These are phyloP conservation scores for Leptodactylus fallax DNA, from an alignment of 2,797 vertebrate genomes.

Conservation along the genomic window DNA sequence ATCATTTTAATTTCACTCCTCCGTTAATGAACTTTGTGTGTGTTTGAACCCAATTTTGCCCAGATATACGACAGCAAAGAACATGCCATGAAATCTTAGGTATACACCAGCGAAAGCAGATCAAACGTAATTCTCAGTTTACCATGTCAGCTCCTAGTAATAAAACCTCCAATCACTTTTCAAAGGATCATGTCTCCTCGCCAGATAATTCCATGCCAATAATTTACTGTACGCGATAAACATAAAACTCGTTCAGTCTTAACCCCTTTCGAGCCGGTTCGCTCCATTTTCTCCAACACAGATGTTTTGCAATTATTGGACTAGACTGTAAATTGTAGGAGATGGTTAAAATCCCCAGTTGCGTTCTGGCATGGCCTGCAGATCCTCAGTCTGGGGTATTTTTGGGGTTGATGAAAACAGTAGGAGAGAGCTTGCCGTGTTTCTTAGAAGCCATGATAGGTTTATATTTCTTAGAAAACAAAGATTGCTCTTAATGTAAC, in stretches of 20 bases:
- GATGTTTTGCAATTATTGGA: constrained; percentile 4
- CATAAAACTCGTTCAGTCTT: neutral
- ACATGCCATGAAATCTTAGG: neutral
- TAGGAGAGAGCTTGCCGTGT: constrained; percentile 38
- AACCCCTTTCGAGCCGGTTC: neutral
- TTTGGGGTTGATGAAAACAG: constrained; percentile 32
- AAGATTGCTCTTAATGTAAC: constrained; percentile 50
- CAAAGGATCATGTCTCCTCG: neutral
- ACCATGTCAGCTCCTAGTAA: neutral
- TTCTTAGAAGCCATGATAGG: constrained; percentile 54
- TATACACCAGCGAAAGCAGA: neutral
- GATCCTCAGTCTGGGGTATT: constrained; percentile 22
- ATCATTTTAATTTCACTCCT: neutral
- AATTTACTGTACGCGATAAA: neutral
- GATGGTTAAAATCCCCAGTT: constrained; percentile 48
- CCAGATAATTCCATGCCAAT: neutral
- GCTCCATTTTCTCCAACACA: neutral
- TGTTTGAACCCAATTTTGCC: neutral
- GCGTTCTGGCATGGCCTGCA: constrained; percentile 25
- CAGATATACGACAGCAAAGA: neutral
- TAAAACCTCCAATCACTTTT: neutral
- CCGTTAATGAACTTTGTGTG: too few species aligned
- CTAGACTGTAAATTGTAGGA: neutral
- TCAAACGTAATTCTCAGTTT: constrained; percentile 11
- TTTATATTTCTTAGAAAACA: constrained; percentile 58